phyloP scores from a whole-genome alignment of 2,113 vertebrate species.

The Paramisgurnus dabryanus region DNA sequence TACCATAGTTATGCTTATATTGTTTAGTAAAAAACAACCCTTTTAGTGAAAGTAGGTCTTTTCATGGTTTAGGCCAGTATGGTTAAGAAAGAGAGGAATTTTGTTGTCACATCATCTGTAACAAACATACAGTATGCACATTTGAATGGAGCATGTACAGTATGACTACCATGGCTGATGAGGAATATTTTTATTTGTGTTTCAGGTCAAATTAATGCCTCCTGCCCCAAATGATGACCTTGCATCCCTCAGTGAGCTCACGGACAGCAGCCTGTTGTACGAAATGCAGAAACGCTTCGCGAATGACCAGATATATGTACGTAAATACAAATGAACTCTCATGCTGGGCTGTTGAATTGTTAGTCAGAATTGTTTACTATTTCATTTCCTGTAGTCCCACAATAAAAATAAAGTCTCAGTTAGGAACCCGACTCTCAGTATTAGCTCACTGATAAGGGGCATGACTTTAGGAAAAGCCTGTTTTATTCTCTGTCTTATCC shows the following conservation, averaged over 20 bases:
- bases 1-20: no score
- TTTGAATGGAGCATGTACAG: background rate
- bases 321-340: conserved; percentile 55
- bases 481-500: conserved; percentile 3
- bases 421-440: background rate
- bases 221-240: conserved; percentile 94
- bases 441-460: background rate
- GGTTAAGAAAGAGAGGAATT: no score
- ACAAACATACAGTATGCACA: background rate
- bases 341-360: background rate
- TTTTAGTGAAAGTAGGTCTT: no score
- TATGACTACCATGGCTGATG: background rate
- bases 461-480: conserved; percentile 19
- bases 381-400: background rate
- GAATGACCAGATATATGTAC: conserved; percentile 95
- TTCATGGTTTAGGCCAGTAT: no score
- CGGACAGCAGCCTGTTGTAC: conserved; percentile 93
- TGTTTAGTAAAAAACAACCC: no score
- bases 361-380: conserved; percentile 24
- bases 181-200: conserved; percentile 30
- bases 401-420: background rate
- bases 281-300: conserved; percentile 96
- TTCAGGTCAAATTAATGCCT: conserved; percentile 91
- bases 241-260: conserved; percentile 91
- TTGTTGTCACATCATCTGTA: background rate